A percentile compares a stretch with the other conserved stretches of the same genome.
phyloP scores from a whole-genome alignment of 2,113 vertebrate genomes.

The Atractosteus spatula region DNA sequence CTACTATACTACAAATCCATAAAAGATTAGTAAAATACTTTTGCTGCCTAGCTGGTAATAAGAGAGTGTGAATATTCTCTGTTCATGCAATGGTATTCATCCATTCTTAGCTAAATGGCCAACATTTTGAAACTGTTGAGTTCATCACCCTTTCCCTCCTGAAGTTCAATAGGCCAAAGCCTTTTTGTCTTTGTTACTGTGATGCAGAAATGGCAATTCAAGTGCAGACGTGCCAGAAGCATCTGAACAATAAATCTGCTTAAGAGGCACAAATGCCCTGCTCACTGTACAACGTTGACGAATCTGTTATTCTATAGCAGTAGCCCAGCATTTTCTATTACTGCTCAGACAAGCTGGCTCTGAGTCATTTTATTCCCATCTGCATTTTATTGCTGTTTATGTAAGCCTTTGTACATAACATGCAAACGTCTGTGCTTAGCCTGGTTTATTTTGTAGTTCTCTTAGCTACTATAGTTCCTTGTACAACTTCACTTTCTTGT shows the following conservation, averaged over 20 bases:
- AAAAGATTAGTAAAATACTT: no score
- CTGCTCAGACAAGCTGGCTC: not conserved
- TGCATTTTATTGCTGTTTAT: not conserved
- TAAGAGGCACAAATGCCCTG: constrained; percentile 7
- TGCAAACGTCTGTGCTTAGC: no score
- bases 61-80: no score
- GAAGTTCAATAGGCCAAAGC: not conserved
- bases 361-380: not conserved
- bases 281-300: not conserved
- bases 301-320: not conserved
- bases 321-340: not conserved
- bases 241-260: constrained; percentile 21
- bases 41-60: no score
- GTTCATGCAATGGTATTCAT: no score
- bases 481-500: no score
- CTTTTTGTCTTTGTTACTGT: constrained; percentile 11
- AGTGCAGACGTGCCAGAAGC: constrained; percentile 16
- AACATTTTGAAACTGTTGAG: no score
- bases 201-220: not conserved
- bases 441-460: no score
- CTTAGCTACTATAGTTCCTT: no score
- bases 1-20: no score
- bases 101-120: no score
- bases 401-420: not conserved
- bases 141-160: not conserved